Percentiles rank a stretch among this genome's conserved stretches.
Conservation (phyloP, 1,140 invertebrate genomes). For the Orchesella cincta region DNA sequence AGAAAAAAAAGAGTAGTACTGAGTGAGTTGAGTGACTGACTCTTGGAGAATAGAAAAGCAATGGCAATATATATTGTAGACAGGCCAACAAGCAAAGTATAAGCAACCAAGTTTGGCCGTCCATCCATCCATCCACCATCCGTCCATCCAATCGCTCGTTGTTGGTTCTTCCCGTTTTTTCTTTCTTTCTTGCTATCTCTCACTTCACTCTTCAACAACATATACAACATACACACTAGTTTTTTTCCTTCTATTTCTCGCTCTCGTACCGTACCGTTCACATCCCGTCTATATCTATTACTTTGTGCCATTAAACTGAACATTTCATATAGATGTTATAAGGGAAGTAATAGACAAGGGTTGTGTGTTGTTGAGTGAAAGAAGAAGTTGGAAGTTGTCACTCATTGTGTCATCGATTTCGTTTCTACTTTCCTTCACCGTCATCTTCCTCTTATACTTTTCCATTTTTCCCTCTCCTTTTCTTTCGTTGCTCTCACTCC, state of each 20-base stretch:
- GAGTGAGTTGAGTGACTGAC: conserved; percentile 24
- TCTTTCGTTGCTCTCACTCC: neutral
- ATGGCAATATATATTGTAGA: neutral
- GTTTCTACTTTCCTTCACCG: conserved; percentile 25
- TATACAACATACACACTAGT: no score
- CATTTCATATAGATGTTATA: neutral
- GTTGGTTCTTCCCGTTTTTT: conserved; percentile 1
- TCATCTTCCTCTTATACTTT: neutral
- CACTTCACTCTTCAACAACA: no score
- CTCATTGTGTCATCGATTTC: conserved; percentile 49
- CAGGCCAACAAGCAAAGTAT: neutral
- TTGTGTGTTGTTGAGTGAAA: conserved; percentile 32
- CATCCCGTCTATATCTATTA: no score
- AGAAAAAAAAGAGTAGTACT: conserved; percentile 1
- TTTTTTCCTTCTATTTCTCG: no score
- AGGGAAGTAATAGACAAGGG: neutral
- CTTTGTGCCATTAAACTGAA: no score
- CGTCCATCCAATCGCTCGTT: neutral
- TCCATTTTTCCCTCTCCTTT: neutral
- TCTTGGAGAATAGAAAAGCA: neutral
- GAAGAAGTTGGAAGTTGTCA: conserved; percentile 50
- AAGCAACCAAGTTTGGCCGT: neutral
- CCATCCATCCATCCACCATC: conserved; percentile 23
- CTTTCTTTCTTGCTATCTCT: neutral
- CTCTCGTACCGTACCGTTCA: no score